Evolutionary conservation across 2,888 invertebrate species (phyloP).

Genomic region (Dynastes grantii): DNA sequence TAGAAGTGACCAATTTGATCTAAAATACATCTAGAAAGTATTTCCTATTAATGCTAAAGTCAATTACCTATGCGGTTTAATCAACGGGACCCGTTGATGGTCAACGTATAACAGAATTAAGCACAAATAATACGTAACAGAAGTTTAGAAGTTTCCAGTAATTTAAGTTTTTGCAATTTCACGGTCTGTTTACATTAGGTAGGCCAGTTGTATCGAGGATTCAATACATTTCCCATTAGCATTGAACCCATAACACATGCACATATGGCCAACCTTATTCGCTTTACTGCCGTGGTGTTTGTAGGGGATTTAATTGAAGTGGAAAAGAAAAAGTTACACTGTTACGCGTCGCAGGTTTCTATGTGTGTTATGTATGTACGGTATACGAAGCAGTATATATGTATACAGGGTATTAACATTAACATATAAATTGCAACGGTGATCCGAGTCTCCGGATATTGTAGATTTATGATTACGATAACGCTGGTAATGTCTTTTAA

Average conservation of each 20-base stretch:
- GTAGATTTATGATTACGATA: constrained; percentile 1
- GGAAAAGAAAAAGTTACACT: background rate
- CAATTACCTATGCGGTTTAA: background rate
- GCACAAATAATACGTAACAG: constrained; percentile 36
- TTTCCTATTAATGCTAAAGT: background rate
- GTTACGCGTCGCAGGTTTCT: background rate
- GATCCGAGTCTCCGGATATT: background rate
- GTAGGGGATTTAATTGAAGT: constrained; percentile 8
- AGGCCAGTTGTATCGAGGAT: background rate
- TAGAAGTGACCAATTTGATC: background rate
- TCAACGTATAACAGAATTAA: constrained; percentile 21
- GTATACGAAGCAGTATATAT: too few species aligned
- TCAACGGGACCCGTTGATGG: background rate
- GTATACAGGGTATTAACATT: background rate
- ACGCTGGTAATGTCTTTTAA: background rate
- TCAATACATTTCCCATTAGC: too few species aligned
- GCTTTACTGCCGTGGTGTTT: background rate
- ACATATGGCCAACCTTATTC: background rate
- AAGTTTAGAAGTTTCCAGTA: constrained; percentile 3
- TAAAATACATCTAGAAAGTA: background rate
- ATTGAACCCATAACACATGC: too few species aligned
- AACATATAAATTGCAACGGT: constrained; percentile 11
- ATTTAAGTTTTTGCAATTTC: constrained; percentile 28
- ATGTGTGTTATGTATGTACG: background rate
- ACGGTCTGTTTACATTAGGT: constrained; percentile 11